Evolutionary conservation across 2,888 invertebrate species (phyloP).

Genomic region (Tipula lateralis): DNA sequence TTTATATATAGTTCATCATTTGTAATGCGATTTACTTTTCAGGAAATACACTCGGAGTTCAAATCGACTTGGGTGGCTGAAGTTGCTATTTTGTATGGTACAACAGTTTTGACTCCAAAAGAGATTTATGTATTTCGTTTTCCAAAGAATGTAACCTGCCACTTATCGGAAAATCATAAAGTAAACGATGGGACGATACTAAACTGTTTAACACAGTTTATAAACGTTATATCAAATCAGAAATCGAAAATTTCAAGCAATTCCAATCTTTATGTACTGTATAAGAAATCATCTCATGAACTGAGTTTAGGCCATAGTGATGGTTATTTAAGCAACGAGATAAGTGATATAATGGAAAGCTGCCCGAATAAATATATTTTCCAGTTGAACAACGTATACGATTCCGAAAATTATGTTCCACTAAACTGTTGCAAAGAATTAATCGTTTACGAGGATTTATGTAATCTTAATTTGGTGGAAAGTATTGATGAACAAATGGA

Average conservation of each 20-base stretch:
- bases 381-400: neutral
- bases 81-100: constrained; percentile 2
- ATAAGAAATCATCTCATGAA: neutral
- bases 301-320: neutral
- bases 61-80: neutral
- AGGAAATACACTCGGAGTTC: neutral
- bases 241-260: neutral
- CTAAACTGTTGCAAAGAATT: constrained; percentile 25
- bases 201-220: neutral
- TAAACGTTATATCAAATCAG: neutral
- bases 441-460: neutral
- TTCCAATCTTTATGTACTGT: neutral
- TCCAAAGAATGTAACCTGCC: neutral
- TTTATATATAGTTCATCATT: neutral
- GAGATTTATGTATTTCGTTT: constrained; percentile 19
- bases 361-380: neutral
- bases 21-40: neutral
- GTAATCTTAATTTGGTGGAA: neutral
- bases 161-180: constrained; percentile 14
- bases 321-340: neutral
- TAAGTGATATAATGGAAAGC: neutral
- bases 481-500: neutral
- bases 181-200: neutral
- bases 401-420: neutral
- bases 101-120: neutral